Percentiles rank a stretch among this genome's conserved stretches.
phyloP scores from a whole-genome alignment of 2,888 invertebrate species.

The Cinara cedri region DNA sequence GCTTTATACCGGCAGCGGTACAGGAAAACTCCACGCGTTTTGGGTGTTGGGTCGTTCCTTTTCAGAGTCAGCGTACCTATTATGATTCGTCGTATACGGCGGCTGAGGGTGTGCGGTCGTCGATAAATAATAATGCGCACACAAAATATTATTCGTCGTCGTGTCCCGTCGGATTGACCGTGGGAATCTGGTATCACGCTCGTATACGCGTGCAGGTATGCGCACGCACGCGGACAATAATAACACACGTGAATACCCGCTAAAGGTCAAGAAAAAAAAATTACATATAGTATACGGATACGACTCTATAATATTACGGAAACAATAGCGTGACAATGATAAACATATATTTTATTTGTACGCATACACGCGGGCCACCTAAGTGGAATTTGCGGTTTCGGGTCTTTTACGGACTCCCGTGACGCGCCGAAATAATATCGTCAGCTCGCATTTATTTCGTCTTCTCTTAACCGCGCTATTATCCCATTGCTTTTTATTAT shows the following conservation, averaged over 20 bases:
- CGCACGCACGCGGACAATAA: too few relatives aligned
- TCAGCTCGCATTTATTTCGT: conserved; percentile 39
- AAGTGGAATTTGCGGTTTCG: conserved; percentile 54
- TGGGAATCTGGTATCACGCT: conserved; percentile 37
- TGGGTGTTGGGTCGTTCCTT: too few relatives aligned
- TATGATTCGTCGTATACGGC: too few relatives aligned
- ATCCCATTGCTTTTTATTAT: conserved; percentile 37
- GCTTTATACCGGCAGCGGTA: too few relatives aligned
- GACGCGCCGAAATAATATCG: conserved; percentile 47
- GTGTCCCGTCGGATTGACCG: background rate
- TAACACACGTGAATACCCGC: background rate
- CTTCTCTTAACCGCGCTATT: conserved; percentile 38
- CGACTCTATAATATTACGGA: conserved; percentile 20
- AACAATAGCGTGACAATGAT: conserved; percentile 49
- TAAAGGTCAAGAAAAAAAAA: conserved; percentile 56
- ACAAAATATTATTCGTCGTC: too few relatives aligned
- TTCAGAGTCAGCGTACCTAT: too few relatives aligned
- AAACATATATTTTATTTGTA: too few relatives aligned
- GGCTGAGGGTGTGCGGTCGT: too few relatives aligned
- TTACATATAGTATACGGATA: too few relatives aligned
- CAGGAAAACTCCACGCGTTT: too few relatives aligned
- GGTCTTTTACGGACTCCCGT: conserved; percentile 45
- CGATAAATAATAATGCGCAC: too few relatives aligned
- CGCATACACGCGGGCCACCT: conserved; percentile 29
- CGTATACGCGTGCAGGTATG: too few relatives aligned